A percentile compares a stretch with the other conserved stretches of the same genome.
These are phyloP conservation scores for Gasterosteus aculeatus DNA, from an alignment of 2,113 vertebrate genomes.

Conservation along the genomic window DNA sequence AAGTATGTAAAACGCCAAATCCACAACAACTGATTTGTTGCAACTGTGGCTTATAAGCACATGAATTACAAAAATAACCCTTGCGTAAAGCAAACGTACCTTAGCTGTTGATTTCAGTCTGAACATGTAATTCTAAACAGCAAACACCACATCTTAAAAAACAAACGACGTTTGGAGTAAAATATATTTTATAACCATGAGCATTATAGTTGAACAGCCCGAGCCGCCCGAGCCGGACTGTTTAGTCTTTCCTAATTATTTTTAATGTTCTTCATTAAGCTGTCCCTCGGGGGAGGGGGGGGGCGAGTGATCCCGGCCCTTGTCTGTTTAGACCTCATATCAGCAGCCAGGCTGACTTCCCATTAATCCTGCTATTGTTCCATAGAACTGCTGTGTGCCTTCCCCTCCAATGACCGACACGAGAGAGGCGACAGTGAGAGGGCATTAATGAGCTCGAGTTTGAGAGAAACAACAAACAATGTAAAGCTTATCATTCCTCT, in stretches of 20 bases:
- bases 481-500: conserved; percentile 6
- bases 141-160: conserved; percentile 9
- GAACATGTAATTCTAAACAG: conserved; percentile 4
- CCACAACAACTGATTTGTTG: background rate
- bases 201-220: conserved; percentile 37
- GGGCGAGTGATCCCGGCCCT: conserved; percentile 23
- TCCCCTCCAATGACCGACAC: conserved; percentile 43
- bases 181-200: conserved; percentile 15
- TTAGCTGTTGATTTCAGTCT: background rate
- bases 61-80: background rate
- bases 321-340: conserved; percentile 69
- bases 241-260: conserved; percentile 78
- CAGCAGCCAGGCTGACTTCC: conserved; percentile 68
- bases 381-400: conserved; percentile 56
- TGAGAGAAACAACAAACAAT: conserved; percentile 26
- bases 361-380: conserved; percentile 70
- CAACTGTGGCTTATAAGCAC: conserved; percentile 1
- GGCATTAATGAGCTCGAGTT: conserved; percentile 51
- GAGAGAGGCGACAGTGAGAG: conserved; percentile 50
- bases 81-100: background rate
- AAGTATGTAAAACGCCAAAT: background rate
- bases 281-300: conserved; percentile 47
- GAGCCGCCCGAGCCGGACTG: conserved; percentile 49
- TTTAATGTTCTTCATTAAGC: conserved; percentile 76
- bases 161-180: conserved; percentile 15